Evolutionary conservation across 2,888 invertebrate genomes (phyloP), one percentile per base, ranked within the genome.

Genomic region (Taenaris catops): DNA sequence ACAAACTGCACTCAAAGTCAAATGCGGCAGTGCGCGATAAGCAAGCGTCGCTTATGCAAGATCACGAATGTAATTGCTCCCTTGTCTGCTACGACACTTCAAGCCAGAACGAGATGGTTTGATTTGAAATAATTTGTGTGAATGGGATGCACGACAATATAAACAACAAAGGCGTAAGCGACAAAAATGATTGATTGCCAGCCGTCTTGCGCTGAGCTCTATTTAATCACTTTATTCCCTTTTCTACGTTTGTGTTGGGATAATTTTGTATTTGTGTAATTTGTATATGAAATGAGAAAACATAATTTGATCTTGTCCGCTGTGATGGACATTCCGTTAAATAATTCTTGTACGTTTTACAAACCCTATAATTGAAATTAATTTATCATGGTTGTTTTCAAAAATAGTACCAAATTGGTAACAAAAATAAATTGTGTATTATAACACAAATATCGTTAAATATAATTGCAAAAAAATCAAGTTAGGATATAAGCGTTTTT

Each of bases 161-260:
- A 63, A 71, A 67, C 67, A 70, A 75, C 74, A 83, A 71, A 64
- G 73, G 65, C 73, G 64, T 79, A 83, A 80, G 83, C 83, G 80
- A 75, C 87, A 75, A 79, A 80, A 80, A 87, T 87, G 87, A 88
- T 88, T 87, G 87, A 88, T 88, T 76, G 73, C 87, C 72, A 73
- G 76, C 79, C 73, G 79, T 84, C 86, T 83, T 83, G 75, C 66
- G 74, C 72, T 87, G 87, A 87, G 83, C 87, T 87, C 83, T 87
- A 81, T 88, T 87, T 88, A 87, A 88, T 88, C 87, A 87, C 87
- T 88, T 84, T 83, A 87, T 87, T 87, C 86, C 86, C 87, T 86
- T 86, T 87, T 86, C 84, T 84, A 73, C 83, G 81, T 86, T 86
- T 86, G 80, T 76, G 76, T 79, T 75, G 70, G 76, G 76, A 84